Percentiles rank a stretch among this genome's conserved stretches.
phyloP scores from a whole-genome alignment of 2,113 vertebrate genomes.

The Corythornis madagascariensis region DNA sequence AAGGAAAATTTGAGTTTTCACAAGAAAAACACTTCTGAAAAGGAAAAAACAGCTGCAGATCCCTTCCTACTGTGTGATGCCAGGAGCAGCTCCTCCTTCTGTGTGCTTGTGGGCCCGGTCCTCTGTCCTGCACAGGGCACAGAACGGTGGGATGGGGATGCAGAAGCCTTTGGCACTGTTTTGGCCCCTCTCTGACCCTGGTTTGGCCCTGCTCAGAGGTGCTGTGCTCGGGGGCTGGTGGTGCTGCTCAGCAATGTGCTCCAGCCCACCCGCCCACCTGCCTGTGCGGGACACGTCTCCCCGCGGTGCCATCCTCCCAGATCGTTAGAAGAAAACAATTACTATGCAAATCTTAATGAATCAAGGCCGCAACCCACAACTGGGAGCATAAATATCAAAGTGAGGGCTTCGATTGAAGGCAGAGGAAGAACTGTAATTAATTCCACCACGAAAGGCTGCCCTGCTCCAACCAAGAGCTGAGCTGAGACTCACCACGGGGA shows the following conservation, averaged over 20 bases:
- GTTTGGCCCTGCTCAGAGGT: background rate
- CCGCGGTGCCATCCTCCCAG: slow-evolving; percentile 17
- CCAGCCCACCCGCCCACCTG: rapidly evolving
- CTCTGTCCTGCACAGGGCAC: background rate
- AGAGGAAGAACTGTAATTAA: slow-evolving; percentile 38
- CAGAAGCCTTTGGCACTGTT: background rate
- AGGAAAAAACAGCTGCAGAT: background rate
- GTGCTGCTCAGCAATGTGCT: background rate
- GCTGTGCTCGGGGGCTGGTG: rapidly evolving
- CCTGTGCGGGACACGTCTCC: background rate
- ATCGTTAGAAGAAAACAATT: slow-evolving; percentile 62
- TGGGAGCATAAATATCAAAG: slow-evolving; percentile 64
- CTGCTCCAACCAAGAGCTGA: background rate
- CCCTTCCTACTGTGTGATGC: background rate
- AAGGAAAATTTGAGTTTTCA: background rate
- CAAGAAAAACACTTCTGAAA: background rate
- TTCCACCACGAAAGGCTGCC: background rate
- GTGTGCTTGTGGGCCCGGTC: rapidly evolving
- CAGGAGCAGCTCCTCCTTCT: rapidly evolving
- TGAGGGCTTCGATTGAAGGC: slow-evolving; percentile 6
- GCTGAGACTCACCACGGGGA: background rate
- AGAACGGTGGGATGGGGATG: background rate
- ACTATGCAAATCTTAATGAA: slow-evolving; percentile 66
- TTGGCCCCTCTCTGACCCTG: background rate
- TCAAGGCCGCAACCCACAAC: slow-evolving; percentile 38